A percentile compares a stretch with the other conserved stretches of the same genome.
Conservation (phyloP, 2,888 invertebrate genomes). For the Bibio marci region DNA sequence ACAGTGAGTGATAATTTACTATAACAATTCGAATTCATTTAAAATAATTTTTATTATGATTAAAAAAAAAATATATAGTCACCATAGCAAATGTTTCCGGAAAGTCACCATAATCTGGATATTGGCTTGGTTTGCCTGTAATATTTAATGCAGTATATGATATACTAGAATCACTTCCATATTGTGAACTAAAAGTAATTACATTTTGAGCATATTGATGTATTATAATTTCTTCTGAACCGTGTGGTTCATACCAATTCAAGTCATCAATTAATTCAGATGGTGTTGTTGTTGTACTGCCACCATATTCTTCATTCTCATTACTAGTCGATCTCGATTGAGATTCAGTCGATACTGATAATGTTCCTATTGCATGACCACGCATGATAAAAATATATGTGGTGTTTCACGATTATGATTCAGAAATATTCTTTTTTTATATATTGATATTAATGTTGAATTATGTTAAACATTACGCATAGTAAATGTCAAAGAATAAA, state of each 20-base stretch:
- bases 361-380: too few relatives aligned
- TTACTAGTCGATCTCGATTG: background rate
- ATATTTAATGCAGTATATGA: conserved; percentile 80
- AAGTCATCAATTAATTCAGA: conserved; percentile 1
- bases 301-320: too few relatives aligned
- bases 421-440: too few relatives aligned
- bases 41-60: too few relatives aligned
- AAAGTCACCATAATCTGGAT: conserved; percentile 81
- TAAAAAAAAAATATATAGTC: conserved; percentile 14
- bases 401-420: too few relatives aligned
- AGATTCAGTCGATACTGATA: background rate
- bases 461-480: too few relatives aligned
- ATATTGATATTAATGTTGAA: too few relatives aligned
- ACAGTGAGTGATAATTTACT: too few relatives aligned
- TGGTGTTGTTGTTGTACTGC: background rate
- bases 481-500: too few relatives aligned
- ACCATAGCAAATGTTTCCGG: conserved; percentile 84
- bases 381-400: too few relatives aligned
- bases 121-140: conserved; percentile 66
- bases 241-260: background rate
- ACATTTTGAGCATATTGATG: conserved; percentile 69
- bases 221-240: conserved; percentile 18
- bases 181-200: conserved; percentile 74
- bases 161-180: conserved; percentile 73
- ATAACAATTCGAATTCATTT: too few relatives aligned